These are phyloP conservation scores for Tetrax tetrax DNA, from an alignment of 2,113 vertebrate genomes.

Conservation along the genomic window DNA sequence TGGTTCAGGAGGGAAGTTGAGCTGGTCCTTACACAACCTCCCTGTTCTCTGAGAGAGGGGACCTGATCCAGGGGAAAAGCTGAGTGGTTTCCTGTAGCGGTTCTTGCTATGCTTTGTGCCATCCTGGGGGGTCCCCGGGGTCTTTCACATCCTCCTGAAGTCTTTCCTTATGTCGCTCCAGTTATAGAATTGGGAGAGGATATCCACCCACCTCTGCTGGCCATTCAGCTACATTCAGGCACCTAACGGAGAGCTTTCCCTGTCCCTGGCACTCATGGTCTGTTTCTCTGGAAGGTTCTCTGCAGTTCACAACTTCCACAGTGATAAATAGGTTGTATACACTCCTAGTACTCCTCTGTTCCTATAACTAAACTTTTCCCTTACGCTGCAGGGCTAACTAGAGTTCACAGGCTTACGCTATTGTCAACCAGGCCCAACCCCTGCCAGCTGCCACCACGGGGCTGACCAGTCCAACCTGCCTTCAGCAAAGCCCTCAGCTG, in stretches of 20 bases:
- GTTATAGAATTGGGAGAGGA: neutral
- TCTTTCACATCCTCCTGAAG: neutral
- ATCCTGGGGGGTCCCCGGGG: neutral
- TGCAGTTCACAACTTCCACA: neutral
- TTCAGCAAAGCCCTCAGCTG: neutral
- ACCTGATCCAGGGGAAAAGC: neutral
- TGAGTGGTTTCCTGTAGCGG: too few species aligned
- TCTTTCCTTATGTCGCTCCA: rapidly evolving
- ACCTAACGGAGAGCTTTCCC: neutral
- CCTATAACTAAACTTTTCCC: neutral
- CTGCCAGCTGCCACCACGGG: neutral
- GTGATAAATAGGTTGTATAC: neutral
- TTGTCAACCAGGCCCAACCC: neutral
- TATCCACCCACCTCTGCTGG: neutral
- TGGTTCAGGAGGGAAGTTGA: neutral
- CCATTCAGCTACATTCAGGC: neutral
- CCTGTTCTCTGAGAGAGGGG: neutral
- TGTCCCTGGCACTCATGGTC: neutral
- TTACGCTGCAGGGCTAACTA: neutral
- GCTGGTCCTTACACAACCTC: neutral
- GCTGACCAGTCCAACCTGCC: neutral
- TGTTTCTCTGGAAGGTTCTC: neutral
- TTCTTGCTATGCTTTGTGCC: neutral
- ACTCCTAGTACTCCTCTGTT: neutral
- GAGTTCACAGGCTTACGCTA: rapidly evolving